A percentile compares a stretch with the other conserved stretches of the same genome.
Evolutionary conservation across 2,113 vertebrate species (phyloP).

Genomic region (Prinia subflava): DNA sequence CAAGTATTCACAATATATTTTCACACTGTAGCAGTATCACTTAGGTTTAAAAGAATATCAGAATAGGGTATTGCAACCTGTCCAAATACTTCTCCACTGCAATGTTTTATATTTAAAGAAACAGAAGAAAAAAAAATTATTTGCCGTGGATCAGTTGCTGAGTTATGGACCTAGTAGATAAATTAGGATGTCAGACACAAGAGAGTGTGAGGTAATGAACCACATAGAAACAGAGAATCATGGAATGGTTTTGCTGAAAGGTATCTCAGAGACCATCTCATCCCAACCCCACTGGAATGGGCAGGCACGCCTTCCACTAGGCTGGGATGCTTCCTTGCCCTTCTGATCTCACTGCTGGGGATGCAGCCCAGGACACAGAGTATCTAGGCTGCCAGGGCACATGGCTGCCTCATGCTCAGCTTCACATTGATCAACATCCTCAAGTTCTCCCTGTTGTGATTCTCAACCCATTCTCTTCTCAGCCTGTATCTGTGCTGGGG

Average conservation of each 20-base stretch:
- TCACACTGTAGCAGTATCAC: conserved; percentile 34
- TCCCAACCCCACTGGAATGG: not conserved
- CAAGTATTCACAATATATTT: conserved; percentile 42
- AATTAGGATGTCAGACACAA: not conserved
- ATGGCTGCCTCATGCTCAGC: not conserved
- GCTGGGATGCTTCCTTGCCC: not conserved
- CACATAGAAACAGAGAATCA: not conserved
- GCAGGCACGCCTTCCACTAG: not conserved
- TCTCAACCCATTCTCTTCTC: not conserved
- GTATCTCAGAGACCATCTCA: not conserved
- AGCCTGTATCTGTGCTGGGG: not conserved
- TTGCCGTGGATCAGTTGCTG: not conserved
- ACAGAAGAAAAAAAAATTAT: not conserved
- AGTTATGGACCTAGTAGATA: not conserved
- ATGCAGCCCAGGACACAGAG: not conserved
- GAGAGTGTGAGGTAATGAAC: not conserved
- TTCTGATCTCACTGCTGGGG: not conserved
- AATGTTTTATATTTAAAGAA: not conserved
- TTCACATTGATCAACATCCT: not conserved
- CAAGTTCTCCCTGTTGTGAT: accelerated
- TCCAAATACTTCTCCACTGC: not conserved
- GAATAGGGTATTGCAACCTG: not conserved
- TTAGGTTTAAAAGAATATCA: conserved; percentile 17
- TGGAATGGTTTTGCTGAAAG: not conserved
- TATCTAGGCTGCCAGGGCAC: not conserved